These are phyloP conservation scores for Spisula solida DNA, from an alignment of 2,888 invertebrate species.

Conservation along the genomic window DNA sequence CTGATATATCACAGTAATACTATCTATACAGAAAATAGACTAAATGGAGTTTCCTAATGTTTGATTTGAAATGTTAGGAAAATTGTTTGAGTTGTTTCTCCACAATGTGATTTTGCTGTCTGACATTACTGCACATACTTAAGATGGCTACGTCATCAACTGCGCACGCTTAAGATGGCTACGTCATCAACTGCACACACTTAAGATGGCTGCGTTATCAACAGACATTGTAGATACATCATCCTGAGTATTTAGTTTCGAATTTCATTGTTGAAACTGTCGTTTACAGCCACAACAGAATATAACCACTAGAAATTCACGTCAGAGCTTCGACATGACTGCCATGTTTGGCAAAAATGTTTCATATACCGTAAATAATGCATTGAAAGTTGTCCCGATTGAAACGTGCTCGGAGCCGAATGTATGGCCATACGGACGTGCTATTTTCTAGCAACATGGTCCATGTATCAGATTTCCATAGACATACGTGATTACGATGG, in stretches of 20 bases:
- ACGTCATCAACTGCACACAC: neutral
- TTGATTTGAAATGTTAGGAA: neutral
- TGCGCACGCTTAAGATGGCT: neutral
- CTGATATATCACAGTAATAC: too few relatives aligned
- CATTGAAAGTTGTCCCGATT: neutral
- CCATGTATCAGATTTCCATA: neutral
- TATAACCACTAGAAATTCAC: neutral
- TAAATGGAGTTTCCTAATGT: too few relatives aligned
- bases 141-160: too few relatives aligned
- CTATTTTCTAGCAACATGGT: neutral
- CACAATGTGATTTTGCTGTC: neutral
- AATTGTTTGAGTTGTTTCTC: neutral
- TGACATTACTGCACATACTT: neutral
- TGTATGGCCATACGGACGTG: neutral
- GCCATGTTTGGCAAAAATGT: neutral
- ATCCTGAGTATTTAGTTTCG: conserved; percentile 1
- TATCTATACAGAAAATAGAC: too few relatives aligned
- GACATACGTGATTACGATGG: neutral
- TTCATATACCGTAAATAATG: neutral
- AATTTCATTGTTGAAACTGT: conserved; percentile 14
- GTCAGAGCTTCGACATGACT: neutral
- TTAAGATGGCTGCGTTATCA: neutral
- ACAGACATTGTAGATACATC: neutral
- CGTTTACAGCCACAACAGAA: neutral
- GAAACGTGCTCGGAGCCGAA: neutral